Conservation (phyloP, 2,797 vertebrate genomes). For the Diceros bicornis region DNA sequence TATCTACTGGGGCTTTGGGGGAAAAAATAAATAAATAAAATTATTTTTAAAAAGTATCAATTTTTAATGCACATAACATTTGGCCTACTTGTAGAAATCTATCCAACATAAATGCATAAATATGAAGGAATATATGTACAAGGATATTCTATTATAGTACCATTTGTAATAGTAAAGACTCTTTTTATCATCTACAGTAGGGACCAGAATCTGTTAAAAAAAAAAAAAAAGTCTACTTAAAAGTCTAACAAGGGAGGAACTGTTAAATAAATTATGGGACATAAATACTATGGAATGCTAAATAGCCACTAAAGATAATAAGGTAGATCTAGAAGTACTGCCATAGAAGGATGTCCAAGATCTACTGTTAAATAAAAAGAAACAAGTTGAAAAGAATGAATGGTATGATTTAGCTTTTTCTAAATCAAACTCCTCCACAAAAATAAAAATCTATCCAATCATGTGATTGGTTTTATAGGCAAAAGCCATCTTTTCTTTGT, state of each 20-base stretch:
- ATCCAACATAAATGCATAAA: not conserved
- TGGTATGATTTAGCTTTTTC: constrained; percentile 42
- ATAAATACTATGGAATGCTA: not conserved
- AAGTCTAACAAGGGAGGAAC: not conserved
- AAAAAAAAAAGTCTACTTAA: not conserved
- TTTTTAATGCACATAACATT: constrained; percentile 45
- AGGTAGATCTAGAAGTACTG: not conserved
- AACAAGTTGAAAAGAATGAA: not conserved
- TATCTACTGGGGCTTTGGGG: too few species aligned
- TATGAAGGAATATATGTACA: constrained; percentile 6
- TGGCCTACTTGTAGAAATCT: constrained; percentile 64
- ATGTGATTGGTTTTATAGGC: not conserved
- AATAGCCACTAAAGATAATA: constrained; percentile 42
- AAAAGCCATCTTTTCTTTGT: not conserved
- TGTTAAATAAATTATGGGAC: constrained; percentile 9
- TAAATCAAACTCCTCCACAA: not conserved
- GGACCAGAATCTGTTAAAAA: not conserved
- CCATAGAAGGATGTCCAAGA: constrained; percentile 17
- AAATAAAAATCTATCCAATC: constrained; percentile 41
- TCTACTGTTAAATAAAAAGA: constrained; percentile 30
- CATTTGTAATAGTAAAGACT: constrained; percentile 44
- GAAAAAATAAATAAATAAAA: too few species aligned
- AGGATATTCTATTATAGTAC: not conserved
- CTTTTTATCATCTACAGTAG: not conserved
- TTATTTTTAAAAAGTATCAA: not conserved